A percentile compares a stretch with the other conserved stretches of the same genome.
These are phyloP conservation scores for Hydropsyche betteni DNA, from an alignment of 2,888 invertebrate genomes.

Conservation along the genomic window DNA sequence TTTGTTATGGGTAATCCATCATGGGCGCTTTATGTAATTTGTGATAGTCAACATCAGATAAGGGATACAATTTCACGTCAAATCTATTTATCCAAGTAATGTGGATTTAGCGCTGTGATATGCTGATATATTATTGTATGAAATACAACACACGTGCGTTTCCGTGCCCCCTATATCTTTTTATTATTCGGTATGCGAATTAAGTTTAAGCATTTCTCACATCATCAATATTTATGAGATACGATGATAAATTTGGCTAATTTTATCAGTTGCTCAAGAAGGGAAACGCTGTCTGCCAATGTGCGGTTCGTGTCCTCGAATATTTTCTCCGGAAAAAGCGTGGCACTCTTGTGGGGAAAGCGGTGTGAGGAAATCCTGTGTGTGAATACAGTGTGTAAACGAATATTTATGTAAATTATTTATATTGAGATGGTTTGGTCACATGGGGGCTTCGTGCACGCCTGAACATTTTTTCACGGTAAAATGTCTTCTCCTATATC, in stretches of 20 bases:
- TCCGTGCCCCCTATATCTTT: neutral
- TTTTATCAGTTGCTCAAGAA: conserved; percentile 16
- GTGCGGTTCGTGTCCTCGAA: conserved; percentile 1
- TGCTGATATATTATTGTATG: neutral
- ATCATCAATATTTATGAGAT: conserved; percentile 12
- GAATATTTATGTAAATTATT: conserved; percentile 47
- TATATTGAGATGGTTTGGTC: conserved; percentile 46
- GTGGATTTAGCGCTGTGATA: conserved; percentile 22
- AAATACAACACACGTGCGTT: neutral
- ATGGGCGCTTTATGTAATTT: conserved; percentile 32
- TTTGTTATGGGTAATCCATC: conserved; percentile 33
- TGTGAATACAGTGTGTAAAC: conserved; percentile 39
- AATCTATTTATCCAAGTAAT: conserved; percentile 31
- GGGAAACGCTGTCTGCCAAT: neutral
- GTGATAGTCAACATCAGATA: conserved; percentile 31
- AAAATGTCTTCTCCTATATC: conserved; percentile 27
- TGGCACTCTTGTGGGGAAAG: neutral
- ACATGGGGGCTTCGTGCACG: conserved; percentile 39
- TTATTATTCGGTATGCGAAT: conserved; percentile 8
- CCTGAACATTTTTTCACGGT: conserved; percentile 12
- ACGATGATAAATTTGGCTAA: conserved; percentile 8
- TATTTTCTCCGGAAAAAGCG: neutral
- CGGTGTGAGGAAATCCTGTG: conserved; percentile 30
- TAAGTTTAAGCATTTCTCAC: neutral
- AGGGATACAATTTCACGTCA: conserved; percentile 33